phyloP scores from a whole-genome alignment of 2,797 vertebrate species.

The Aplochiton taeniatus region DNA sequence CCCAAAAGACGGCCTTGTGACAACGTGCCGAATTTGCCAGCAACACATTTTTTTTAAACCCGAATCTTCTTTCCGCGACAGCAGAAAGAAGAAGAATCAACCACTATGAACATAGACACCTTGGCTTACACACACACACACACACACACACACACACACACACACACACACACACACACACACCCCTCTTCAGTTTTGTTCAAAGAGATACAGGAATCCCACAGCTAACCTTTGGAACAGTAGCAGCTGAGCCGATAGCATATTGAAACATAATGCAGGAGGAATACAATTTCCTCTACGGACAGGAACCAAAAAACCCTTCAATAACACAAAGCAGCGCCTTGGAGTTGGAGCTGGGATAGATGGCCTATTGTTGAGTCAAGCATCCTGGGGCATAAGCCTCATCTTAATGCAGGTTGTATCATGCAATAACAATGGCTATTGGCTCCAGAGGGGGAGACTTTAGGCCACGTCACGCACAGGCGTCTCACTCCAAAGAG shows the following conservation, averaged over 20 bases:
- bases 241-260: constrained; percentile 3
- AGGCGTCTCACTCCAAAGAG: constrained; percentile 31
- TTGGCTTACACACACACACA: too few relatives aligned
- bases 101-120: too few relatives aligned
- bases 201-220: too few relatives aligned
- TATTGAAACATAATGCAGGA: constrained; percentile 9
- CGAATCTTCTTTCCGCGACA: too few relatives aligned
- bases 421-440: constrained; percentile 70
- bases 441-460: constrained; percentile 61
- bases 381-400: constrained; percentile 51
- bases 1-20: too few relatives aligned
- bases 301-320: constrained; percentile 50
- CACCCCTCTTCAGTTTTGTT: too few relatives aligned
- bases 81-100: too few relatives aligned
- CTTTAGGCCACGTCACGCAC: constrained; percentile 61
- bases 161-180: too few relatives aligned
- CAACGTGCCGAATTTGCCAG: neutral
- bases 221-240: too few relatives aligned
- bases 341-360: constrained; percentile 18
- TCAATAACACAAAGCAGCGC: constrained; percentile 60
- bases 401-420: constrained; percentile 69
- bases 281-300: constrained; percentile 67
- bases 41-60: too few relatives aligned
- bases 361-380: constrained; percentile 27
- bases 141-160: too few relatives aligned